Base-by-base conservation (phyloP, 2,888 invertebrate genomes). In the Dolichomitus sp. region DNA sequence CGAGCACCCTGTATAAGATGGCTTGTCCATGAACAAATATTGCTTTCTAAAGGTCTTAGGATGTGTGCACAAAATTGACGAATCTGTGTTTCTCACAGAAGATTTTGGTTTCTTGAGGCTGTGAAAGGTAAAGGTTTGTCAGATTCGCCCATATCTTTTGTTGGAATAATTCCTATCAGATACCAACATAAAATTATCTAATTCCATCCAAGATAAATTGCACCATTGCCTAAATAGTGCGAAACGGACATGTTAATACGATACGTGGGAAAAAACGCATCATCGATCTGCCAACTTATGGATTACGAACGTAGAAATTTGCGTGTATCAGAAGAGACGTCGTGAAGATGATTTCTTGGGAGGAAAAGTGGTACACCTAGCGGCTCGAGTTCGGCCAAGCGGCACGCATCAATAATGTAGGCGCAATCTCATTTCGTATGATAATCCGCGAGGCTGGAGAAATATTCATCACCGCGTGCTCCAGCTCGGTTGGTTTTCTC, bases 371-470 rank as follows among this genome's bases (percentile, higher is more conserved):
- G 73, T n/a, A 65, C 27, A 30, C 19, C 66, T 50, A 48, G 76
- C 66, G 45, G 72, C 72, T 76, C 68, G 68, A 73, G 73, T 42
- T 80, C 76, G 80, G 63, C 83, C 80, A 77, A 83, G 83, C 83
- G 69, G 79, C 78, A 80, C 81, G 78, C 86, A 89, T 92, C 90
- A 92, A 92, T 90, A 88, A 91, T 92, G 88, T 91, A 92, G 70
- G 80, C 84, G 90, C 90, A 92, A 92, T 92, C 92, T 92, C 91
- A 90, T 92, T 89, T 85, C 84, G 89, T 90, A 91, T 91, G 92
- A 92, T 92, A 92, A 92, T 92, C 88, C 90, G 86, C 81, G 88
- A 86, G 88, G 86, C 84, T 84, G 85, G 86, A 90, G 90, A 91
- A 92, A 92, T 92, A 92, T 92, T 92, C 90, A 91, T 92, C 90